A percentile compares a stretch with the other conserved stretches of the same genome.
phyloP scores from a whole-genome alignment of 2,113 vertebrate species.

The Orycteropus afer region DNA sequence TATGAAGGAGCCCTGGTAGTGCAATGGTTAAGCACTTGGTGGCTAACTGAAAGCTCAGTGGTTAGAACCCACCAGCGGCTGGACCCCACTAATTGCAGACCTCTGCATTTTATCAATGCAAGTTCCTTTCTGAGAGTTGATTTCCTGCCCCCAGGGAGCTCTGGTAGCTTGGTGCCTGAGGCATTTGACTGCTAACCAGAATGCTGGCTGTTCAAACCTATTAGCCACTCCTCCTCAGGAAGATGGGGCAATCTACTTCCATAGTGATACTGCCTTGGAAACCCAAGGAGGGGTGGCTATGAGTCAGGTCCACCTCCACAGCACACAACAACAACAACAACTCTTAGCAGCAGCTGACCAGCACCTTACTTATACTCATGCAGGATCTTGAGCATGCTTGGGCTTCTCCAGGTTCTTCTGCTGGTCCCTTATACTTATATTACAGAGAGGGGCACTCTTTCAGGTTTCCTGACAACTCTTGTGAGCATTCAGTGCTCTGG shows the following conservation, averaged over 20 bases:
- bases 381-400: not conserved
- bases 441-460: not conserved
- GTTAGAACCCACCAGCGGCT: not conserved
- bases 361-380: not conserved
- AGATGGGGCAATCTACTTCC: too few relatives aligned
- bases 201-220: too few relatives aligned
- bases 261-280: too few relatives aligned
- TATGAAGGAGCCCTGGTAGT: not conserved
- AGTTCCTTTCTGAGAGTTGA: not conserved
- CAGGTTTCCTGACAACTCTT: not conserved
- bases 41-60: not conserved
- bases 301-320: too few relatives aligned
- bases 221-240: too few relatives aligned
- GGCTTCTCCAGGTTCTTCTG: not conserved
- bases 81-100: not conserved
- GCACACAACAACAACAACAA: too few relatives aligned
- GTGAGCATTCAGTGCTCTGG: not conserved
- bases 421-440: not conserved
- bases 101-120: not conserved
- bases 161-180: too few relatives aligned
- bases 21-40: too few relatives aligned
- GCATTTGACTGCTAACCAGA: too few relatives aligned
- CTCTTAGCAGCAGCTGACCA: not conserved
- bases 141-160: not conserved
- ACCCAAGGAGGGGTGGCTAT: too few relatives aligned